Percentiles rank a stretch among this genome's conserved stretches.
Conservation (phyloP, 2,113 vertebrate genomes). For the Picathartes gymnocephalus region DNA sequence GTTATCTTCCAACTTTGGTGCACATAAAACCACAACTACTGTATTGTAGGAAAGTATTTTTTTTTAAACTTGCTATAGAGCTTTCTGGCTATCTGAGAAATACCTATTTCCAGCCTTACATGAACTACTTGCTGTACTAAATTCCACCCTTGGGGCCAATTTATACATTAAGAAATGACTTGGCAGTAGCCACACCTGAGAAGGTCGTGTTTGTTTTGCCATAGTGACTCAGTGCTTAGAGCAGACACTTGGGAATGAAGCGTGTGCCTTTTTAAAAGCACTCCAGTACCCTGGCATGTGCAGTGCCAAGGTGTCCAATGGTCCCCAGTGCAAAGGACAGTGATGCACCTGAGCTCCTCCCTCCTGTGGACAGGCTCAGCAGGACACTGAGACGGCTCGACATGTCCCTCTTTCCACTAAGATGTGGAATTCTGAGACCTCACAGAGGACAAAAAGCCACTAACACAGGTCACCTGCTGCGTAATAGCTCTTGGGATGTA, state of each 20-base stretch:
- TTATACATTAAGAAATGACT: background rate
- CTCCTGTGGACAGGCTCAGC: background rate
- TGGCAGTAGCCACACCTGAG: constrained; percentile 17
- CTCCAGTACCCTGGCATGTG: background rate
- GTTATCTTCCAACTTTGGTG: constrained; percentile 33
- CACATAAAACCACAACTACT: constrained; percentile 37
- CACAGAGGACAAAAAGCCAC: background rate
- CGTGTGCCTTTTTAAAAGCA: background rate
- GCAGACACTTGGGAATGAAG: background rate
- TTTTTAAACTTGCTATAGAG: background rate
- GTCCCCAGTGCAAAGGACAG: background rate
- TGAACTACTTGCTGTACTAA: background rate
- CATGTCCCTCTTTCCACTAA: fast-evolving
- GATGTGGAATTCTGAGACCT: background rate
- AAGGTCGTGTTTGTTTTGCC: background rate
- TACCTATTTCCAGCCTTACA: background rate
- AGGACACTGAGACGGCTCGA: background rate
- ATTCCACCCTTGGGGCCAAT: background rate
- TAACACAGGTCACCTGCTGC: background rate
- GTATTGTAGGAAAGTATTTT: background rate
- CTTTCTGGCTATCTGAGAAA: background rate
- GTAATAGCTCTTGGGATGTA: background rate
- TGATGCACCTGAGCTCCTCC: background rate
- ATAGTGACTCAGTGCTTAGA: background rate
- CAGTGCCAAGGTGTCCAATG: background rate